phyloP scores from a whole-genome alignment of 2,888 invertebrate genomes.

The Gnatocerus cornutus region DNA sequence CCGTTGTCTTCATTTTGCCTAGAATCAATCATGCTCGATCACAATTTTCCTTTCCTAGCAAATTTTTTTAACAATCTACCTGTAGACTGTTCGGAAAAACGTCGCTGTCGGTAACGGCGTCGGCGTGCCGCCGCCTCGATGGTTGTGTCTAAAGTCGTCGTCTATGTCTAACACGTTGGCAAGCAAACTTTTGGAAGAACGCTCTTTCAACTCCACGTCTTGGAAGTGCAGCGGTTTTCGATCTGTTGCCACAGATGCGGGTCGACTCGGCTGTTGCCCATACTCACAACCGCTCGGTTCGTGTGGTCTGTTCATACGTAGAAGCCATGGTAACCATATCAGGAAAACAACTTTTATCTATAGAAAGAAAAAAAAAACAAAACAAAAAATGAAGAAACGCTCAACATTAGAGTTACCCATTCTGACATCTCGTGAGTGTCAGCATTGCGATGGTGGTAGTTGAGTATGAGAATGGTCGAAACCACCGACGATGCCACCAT shows the following conservation, averaged over 20 bases:
- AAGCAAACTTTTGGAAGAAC: constrained; percentile 94
- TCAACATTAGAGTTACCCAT: too few species aligned
- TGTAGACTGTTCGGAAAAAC: constrained; percentile 85
- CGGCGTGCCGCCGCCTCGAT: constrained; percentile 77
- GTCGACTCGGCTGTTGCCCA: constrained; percentile 75
- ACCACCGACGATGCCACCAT: constrained; percentile 99
- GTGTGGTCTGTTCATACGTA: constrained; percentile 90
- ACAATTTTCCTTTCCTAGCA: too few species aligned
- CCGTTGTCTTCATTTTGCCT: constrained; percentile 71
- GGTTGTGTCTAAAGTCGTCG: constrained; percentile 92
- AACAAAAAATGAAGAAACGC: constrained; percentile 6
- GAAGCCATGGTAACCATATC: constrained; percentile 97
- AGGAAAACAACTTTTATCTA: constrained; percentile 94
- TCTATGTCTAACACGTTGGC: constrained; percentile 98
- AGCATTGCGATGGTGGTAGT: constrained; percentile 97
- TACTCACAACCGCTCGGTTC: constrained; percentile 58
- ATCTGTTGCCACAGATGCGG: constrained; percentile 71
- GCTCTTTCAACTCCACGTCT: constrained; percentile 71
- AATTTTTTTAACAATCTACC: constrained; percentile 71
- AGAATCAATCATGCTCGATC: neutral
- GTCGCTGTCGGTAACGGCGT: constrained; percentile 75
- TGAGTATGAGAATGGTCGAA: constrained; percentile 97
- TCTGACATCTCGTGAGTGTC: constrained; percentile 98
- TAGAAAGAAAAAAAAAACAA: constrained; percentile 51
- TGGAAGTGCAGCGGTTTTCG: constrained; percentile 69